A percentile compares a stretch with the other conserved stretches of the same genome.
Evolutionary conservation across 37 sponge, comb jelly and placozoan genomes (phyloP).

Genomic region (Theonella swinhoei): DNA sequence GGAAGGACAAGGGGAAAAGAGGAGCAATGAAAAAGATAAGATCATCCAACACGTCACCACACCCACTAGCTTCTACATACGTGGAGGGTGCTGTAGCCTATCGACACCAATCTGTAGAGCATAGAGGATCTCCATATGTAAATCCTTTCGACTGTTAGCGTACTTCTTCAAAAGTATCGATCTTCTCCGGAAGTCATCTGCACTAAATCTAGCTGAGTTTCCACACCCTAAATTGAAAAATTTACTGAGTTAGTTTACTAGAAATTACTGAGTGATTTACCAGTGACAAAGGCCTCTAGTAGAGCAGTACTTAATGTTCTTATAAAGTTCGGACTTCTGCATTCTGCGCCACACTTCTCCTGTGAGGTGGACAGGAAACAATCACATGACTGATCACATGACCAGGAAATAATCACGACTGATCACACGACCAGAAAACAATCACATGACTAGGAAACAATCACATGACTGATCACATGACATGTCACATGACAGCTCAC

Average conservation of each 20-base stretch:
- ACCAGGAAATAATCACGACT: no score
- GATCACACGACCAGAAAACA: background rate
- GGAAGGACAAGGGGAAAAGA: no score
- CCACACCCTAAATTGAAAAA: slow-evolving; percentile 33
- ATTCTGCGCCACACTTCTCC: slow-evolving; percentile 9
- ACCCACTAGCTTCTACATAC: slow-evolving; percentile 19
- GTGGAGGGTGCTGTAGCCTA: slow-evolving; percentile 50
- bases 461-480: background rate
- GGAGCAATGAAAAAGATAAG: background rate
- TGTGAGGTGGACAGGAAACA: background rate
- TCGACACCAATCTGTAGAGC: slow-evolving; percentile 42
- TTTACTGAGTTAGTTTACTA: background rate
- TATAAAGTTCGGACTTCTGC: slow-evolving; percentile 23
- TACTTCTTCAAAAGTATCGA: slow-evolving; percentile 28
- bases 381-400: background rate
- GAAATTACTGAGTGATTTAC: background rate
- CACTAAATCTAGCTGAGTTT: slow-evolving; percentile 4
- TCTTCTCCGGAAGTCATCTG: slow-evolving; percentile 41
- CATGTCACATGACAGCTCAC: slow-evolving; percentile 13
- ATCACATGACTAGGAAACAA: background rate
- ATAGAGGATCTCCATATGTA: slow-evolving; percentile 47
- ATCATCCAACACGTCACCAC: background rate
- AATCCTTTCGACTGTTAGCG: slow-evolving; percentile 4
- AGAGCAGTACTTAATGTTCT: slow-evolving; percentile 35
- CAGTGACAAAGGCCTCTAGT: slow-evolving; percentile 29